Percentiles rank a stretch among this genome's conserved stretches.
These are phyloP conservation scores for Adineta ricciae DNA, from an alignment of 2,888 invertebrate species.

Conservation along the genomic window DNA sequence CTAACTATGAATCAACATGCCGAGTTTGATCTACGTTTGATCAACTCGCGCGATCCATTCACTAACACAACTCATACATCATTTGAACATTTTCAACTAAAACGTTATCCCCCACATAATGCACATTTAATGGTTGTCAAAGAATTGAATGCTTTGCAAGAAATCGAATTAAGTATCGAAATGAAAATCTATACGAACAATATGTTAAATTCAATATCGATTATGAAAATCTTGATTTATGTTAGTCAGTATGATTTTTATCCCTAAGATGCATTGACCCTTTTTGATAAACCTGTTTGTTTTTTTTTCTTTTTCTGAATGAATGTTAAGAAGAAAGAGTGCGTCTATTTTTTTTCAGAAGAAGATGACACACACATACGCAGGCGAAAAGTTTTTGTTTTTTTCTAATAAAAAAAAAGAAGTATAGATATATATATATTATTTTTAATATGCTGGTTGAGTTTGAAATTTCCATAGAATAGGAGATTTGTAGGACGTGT, in stretches of 20 bases:
- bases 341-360: neutral
- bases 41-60: neutral
- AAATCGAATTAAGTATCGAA: slow-evolving; percentile 16
- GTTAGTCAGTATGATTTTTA: slow-evolving; percentile 14
- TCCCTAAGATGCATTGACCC: neutral
- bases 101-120: neutral
- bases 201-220: neutral
- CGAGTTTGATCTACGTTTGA: slow-evolving; percentile 12
- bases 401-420: too few species aligned
- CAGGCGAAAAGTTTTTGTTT: neutral
- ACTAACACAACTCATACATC: neutral
- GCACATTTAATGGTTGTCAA: neutral
- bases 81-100: slow-evolving; percentile 13
- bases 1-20: neutral
- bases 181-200: neutral
- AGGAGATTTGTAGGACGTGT: neutral
- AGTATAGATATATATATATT: too few species aligned
- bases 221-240: slow-evolving; percentile 6
- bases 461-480: slow-evolving; percentile 16
- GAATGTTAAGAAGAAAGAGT: neutral
- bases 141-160: slow-evolving; percentile 15
- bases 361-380: neutral
- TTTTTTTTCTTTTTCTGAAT: neutral
- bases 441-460: slow-evolving; percentile 9
- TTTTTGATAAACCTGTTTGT: too few species aligned